Evolutionary conservation across 2,113 vertebrate genomes (phyloP), one percentile per base, ranked within the genome.

Genomic region (Dendrocopos noguchii): DNA sequence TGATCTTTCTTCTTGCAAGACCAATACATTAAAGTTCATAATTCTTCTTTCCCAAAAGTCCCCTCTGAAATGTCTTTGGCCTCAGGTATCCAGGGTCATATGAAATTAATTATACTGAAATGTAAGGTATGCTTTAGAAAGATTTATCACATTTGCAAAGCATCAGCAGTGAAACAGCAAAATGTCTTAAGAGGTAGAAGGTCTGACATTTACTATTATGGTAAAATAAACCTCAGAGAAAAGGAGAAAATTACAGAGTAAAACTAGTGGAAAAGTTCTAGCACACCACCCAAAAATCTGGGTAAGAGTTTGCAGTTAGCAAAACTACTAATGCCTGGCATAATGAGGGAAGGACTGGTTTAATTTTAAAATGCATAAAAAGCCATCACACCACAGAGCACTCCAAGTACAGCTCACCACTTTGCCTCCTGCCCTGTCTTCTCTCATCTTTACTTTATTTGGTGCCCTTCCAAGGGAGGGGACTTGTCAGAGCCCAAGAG

Each of bases 51-150:
- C 11, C 3, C 7, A 4, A 5, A 22, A 67, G 63, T 28, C 25
- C 53, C 25, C 53, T 81, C 74, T 74, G 52, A 90, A 93, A 77
- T 76, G 50, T 63, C 71, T 95, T 72, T 75, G 29, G 42, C 75
- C 63, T 75, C 22, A 39, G 31, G 81, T 75, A 71, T 53, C 52
- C 66, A 3, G 0, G 67, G 47, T 89, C 84, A 89, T 8, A 22
- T 61, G 68, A 91, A 89, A 92, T 85, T 64, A 88, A 67, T 91
- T 90, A 64, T 28, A 31, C 25, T 75, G 31, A 74, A 74, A 60
- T 33, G 39, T 39, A 39, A 80, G 42, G 65, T n/a, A 71, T 36
- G 15, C 76, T 74, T 92, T n/a, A 29, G 52, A 77, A 87, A 87
- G 72, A 91, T 83, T 80, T 83, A 93, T 75, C 29, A 34, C 14